Base-by-base conservation (phyloP, 2,797 vertebrate genomes). In the Gastrophryne carolinensis region DNA sequence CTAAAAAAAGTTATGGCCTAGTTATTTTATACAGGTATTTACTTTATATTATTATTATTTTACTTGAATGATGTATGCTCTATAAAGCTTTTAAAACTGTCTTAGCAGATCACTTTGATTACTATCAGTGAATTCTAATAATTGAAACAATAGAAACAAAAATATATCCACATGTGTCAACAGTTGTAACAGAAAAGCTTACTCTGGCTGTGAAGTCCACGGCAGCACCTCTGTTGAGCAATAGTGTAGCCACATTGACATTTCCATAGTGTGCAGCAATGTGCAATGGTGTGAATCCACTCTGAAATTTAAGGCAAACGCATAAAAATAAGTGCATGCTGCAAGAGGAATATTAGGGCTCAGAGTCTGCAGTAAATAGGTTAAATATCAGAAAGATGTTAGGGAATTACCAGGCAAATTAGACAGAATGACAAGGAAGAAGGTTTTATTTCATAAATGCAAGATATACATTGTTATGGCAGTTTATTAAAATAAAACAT, bases 241-340 rank as follows among this genome's bases (percentile, higher is more conserved):
- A 90, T 11, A 99, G 93, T 0, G 97, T 98, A 0, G 98, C 95
- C 81, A 98, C 98, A 0, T 98, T 99, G 81, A 98, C 97, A 0
- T 99, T 99, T 39, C 98, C 98, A 0, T 99, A 99, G 86, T 99
- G 98, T 0, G 98, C 97, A 0, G 98, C 95, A 24, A 99, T 99
- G 81, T 99, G 98, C 83, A 99, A 85, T 3, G 98, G 98, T 0
- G 98, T 99, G 61, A 99, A 99, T 73, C 97, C 98, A 67, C 98
- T 99, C 98, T 99, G 58, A 85, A 85, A 84, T 70, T 52, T 83
- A 83, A 83, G 12, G 39, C 23, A 39, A 21, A 52, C 3, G 12
- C 29, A 11, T 15, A 29, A 9, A 24, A 1, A 32, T 35, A 13
- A 26, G 0, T 61, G 6, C 19, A 24, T 15, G 19, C 3, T 6